Evolutionary conservation across 2,888 invertebrate species (phyloP), one percentile per base, ranked within the genome.

Genomic region (Congeria kusceri): DNA sequence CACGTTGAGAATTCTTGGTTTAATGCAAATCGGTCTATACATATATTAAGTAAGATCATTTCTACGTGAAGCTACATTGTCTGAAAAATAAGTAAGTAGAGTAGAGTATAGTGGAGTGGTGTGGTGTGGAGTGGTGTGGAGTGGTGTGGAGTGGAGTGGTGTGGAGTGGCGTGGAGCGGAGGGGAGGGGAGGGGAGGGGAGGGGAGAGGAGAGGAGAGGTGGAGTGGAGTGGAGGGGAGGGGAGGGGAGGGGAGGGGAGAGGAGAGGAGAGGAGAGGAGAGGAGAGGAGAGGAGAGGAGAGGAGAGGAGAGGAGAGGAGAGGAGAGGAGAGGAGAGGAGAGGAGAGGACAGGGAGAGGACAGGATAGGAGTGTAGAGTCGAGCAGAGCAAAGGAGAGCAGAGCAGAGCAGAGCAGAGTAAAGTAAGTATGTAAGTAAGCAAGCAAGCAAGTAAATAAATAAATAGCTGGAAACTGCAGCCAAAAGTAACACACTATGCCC

Each of bases 121-220:
- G 56, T 56, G 56, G 56, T 15, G 56, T 56, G 56, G 56, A 56
- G 56, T 56, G 56, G 56, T 15, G 56, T 56, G 56, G 56, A 56
- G 56, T 56, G 56, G 56, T 15, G 56, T 56, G 56, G 56, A 56
- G 56, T 56, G 56, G 56, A 56, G 56, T 56, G 56, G 56, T 15
- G 56, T 56, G 23, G 56, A 56, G 56, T 20, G n/a, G 20, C n/a
- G n/a, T n/a, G n/a, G n/a, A n/a, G n/a, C 9, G 9, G 56, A 20
- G 20, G 56, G 7, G 56, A 56, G 20, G 56, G 9, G 56, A 20
- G 56, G 11, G n/a, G 20, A 20, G 11, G 56, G n/a, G 20, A 20
- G 20, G 56, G n/a, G 13, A n/a, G 63, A 44, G 4, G 25, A 23
- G n/a, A 4, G 44, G 63, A 23, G 39, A 39, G 63, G 11, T 5